A percentile compares a stretch with the other conserved stretches of the same genome.
Evolutionary conservation across 2,888 invertebrate genomes (phyloP).

Genomic region (Druceiella hillmani): DNA sequence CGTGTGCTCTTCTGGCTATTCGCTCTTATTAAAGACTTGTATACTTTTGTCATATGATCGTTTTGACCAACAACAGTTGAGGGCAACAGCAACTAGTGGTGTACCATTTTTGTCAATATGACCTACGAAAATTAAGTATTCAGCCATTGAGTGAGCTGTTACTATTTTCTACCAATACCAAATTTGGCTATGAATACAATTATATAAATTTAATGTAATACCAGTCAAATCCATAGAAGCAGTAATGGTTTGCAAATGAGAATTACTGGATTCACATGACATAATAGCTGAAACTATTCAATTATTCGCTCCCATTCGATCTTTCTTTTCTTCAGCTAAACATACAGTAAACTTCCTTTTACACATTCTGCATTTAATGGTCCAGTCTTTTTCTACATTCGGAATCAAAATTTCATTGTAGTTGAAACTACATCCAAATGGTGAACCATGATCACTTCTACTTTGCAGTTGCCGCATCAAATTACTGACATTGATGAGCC

Average conservation of each 20-base stretch:
- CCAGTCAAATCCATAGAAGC: conserved; percentile 4
- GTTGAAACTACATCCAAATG: too few relatives aligned
- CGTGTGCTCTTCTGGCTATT: too few relatives aligned
- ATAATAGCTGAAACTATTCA: conserved; percentile 7
- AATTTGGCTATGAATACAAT: conserved; percentile 6
- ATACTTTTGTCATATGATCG: conserved; percentile 11
- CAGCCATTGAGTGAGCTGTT: conserved; percentile 10
- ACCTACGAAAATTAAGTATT: conserved; percentile 11
- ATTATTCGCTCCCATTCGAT: conserved; percentile 4
- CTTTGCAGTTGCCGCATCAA: too few relatives aligned
- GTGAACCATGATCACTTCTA: too few relatives aligned
- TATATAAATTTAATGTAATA: conserved; percentile 5
- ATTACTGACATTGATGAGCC: too few relatives aligned
- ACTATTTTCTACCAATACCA: conserved; percentile 13
- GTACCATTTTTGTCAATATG: conserved; percentile 10
- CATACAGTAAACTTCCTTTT: too few relatives aligned
- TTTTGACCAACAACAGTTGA: conserved; percentile 11
- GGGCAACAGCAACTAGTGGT: conserved; percentile 11
- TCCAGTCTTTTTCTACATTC: too few relatives aligned
- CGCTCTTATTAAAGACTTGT: too few relatives aligned
- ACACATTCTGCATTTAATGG: too few relatives aligned
- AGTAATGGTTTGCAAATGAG: conserved; percentile 9
- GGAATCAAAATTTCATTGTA: too few relatives aligned
- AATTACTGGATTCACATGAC: conserved; percentile 6
- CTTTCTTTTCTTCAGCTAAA: too few relatives aligned